phyloP scores from a whole-genome alignment of 2,113 vertebrate genomes.

The Podarcis cretensis region DNA sequence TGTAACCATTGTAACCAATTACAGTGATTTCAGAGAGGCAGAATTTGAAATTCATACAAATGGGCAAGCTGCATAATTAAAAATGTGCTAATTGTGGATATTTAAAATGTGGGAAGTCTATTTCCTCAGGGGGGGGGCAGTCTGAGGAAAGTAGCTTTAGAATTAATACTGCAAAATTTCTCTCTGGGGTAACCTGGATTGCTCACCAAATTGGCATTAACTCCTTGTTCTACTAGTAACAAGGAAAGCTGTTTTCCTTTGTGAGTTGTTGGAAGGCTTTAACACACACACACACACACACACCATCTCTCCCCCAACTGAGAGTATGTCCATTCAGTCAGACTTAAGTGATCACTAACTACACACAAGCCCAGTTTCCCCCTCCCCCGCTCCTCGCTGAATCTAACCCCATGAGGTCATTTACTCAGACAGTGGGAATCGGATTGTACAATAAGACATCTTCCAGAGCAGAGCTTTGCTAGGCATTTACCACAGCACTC shows the following conservation, averaged over 20 bases:
- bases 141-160: neutral
- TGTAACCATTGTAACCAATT: neutral
- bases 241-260: neutral
- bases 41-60: neutral
- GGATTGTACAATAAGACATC: conserved; percentile 76
- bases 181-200: too few species aligned
- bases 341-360: neutral
- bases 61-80: neutral
- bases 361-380: neutral
- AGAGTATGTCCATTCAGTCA: neutral
- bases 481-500: neutral
- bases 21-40: neutral
- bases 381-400: neutral
- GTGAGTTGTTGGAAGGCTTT: neutral
- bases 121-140: neutral
- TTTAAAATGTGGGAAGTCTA: neutral
- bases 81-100: neutral
- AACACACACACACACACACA: too few species aligned
- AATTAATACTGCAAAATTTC: neutral
- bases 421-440: conserved; percentile 5
- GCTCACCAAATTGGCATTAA: neutral
- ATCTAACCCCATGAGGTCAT: conserved; percentile 21
- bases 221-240: neutral
- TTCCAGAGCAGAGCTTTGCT: conserved; percentile 44
- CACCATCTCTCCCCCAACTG: too few species aligned